Evolutionary conservation across 2,113 vertebrate species (phyloP), one percentile per base, ranked within the genome.

Genomic region (Carollia perspicillata): DNA sequence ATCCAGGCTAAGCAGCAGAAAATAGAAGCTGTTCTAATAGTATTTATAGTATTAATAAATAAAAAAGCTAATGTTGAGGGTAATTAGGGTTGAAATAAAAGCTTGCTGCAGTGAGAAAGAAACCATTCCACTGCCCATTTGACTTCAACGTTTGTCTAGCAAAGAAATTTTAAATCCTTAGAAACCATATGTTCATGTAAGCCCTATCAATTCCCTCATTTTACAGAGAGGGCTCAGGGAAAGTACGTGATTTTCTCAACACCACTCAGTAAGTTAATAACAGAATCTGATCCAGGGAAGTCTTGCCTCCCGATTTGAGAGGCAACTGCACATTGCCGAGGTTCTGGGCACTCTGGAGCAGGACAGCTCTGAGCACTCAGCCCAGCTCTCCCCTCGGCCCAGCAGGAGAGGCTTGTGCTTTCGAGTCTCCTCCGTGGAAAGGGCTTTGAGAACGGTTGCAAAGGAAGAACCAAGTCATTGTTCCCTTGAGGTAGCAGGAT

Each of bases 1-100:
- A 84, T 47, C 13, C 37, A 65, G n/a, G n/a, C 72, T 47, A 63
- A 72, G 10, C 83, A 49, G 79, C 68, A 83, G 69, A 84, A 94
- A 96, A 90, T 13, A 87, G 47, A 83, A 89, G 65, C 30, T 79
- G 14, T 74, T 95, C 68, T 92, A 84, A 91, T 18, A 72, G 35
- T 53, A 66, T 68, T 55, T n/a, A 77, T 90, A 53, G 87, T 51
- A 87, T 79, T 87, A 92, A 95, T 90, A 95, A 95, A 96, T 90
- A 90, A 95, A 85, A 84, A 11, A 49, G 63, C 71, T 87, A 80
- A 84, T 35, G 42, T 83, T 0, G 37, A 69, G 14, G 33, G 42
- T 77, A 89, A 96, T 94, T 94, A 65, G 47, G 28, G 16, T 60
- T 74, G 72, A 93, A 93, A 88, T 79, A 66, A 84, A 94, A 96